Percentiles rank a stretch among this genome's conserved stretches.
Conservation (phyloP, 37 sponge, comb jelly and placozoan genomes). For the Theonella swinhoei region DNA sequence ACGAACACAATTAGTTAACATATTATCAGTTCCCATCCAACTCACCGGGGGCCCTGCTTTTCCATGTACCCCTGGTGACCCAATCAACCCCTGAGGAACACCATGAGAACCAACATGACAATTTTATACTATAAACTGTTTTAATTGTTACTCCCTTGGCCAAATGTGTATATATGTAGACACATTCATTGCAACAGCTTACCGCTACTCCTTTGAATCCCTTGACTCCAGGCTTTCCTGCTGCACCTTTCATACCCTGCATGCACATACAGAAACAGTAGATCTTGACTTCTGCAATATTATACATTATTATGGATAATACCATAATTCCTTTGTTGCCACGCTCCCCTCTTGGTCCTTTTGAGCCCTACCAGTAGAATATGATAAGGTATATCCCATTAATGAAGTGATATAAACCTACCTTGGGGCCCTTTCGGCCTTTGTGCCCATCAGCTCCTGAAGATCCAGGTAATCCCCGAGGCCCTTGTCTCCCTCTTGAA, state of each 20-base stretch:
- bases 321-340: constrained; percentile 24
- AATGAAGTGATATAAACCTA: neutral
- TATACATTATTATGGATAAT: no score
- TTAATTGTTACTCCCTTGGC: no score
- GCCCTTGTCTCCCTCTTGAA: constrained; percentile 6
- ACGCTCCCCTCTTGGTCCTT: constrained; percentile 13
- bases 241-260: constrained; percentile 45
- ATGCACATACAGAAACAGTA: neutral
- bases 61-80: neutral
- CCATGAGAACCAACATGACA: no score
- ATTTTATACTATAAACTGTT: no score
- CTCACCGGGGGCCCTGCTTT: constrained; percentile 1
- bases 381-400: neutral
- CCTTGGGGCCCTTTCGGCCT: constrained; percentile 38
- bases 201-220: neutral
- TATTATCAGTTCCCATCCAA: no score
- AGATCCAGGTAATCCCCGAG: constrained; percentile 4
- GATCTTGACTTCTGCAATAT: no score
- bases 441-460: constrained; percentile 11
- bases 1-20: no score
- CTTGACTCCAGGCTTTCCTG: constrained; percentile 35
- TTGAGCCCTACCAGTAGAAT: constrained; percentile 5
- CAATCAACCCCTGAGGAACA: neutral
- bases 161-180: no score
- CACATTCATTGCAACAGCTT: no score